Base-by-base conservation (phyloP, 2,113 vertebrate genomes). In the Hassar affinis region DNA sequence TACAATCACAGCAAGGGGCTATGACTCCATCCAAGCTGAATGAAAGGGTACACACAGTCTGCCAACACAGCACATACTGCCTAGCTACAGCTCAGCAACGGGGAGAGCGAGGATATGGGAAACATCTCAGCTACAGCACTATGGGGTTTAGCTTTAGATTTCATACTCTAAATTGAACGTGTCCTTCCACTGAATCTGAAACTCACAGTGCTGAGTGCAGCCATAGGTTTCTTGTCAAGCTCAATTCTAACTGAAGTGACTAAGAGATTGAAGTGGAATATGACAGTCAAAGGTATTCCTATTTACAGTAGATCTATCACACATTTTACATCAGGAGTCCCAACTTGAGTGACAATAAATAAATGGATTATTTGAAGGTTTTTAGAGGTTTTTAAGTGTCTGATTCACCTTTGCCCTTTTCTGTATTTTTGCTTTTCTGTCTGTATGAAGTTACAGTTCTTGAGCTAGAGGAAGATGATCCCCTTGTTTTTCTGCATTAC, bases 51-150 rank as follows among this genome's bases (percentile, higher is more conserved):
- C 81, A 83, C 69, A 80, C 59, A 82, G 49, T 45, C 56, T 87
- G 83, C 80, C 86, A 87, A 61, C 80, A 82, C 80, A 87, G 86
- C 86, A 85, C 78, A 82, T 57, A 79, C 59, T 59, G 72, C 76
- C 76, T 81, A 82, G 35, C 62, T 84, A 78, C 64, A 82, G 75
- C 81, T 76, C 30, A 51, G 81, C 25, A 38, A 85, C 47, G 61
- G 33, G 17, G 52, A 77, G 81, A 71, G 81, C 51, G 69, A 68
- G 85, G 30, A 80, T 45, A 78, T 42, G 51, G 12, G 30, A 77
- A 82, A 64, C 52, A 80, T 54, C 79, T 42, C 12, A 52, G 54
- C 20, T n/a, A 71, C 64, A 68, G 51, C 79, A 69, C 27, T 74
- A n/a, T 27, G 76, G 17, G 71, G 18, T 76, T 52, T 75, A 76